Percentiles rank a stretch among this genome's conserved stretches.
These are phyloP conservation scores for Caenorhabditis virilis DNA, from an alignment of 2,888 invertebrate species.

Conservation along the genomic window DNA sequence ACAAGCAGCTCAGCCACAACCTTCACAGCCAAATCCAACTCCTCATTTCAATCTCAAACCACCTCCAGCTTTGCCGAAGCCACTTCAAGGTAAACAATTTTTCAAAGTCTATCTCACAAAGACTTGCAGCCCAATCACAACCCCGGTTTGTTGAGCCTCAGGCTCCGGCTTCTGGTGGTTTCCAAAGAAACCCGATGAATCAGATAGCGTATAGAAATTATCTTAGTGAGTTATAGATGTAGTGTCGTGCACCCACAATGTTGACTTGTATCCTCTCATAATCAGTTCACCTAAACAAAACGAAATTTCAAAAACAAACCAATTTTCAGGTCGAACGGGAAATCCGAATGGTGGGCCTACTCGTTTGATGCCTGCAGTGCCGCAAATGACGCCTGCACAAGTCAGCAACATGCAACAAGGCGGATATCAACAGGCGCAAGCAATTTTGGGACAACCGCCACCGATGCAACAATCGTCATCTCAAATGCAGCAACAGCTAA, in stretches of 20 bases:
- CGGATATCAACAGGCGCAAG: conserved; percentile 15
- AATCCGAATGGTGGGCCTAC: neutral
- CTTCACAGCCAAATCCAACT: neutral
- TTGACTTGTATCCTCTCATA: no score
- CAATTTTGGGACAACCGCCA: conserved; percentile 14
- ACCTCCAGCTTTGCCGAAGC: neutral
- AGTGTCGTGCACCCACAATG: no score
- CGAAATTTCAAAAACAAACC: neutral
- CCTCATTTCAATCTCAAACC: neutral
- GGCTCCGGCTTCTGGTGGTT: neutral
- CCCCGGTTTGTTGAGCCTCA: conserved; percentile 4
- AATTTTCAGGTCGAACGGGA: neutral
- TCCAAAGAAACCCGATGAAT: no score
- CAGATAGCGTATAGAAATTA: no score
- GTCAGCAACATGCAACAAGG: neutral
- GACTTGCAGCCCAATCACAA: neutral
- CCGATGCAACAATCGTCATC: conserved; percentile 14
- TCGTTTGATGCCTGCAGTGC: neutral
- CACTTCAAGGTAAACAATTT: neutral
- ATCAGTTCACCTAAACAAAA: no score
- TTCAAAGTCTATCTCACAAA: no score
- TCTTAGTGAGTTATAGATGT: no score
- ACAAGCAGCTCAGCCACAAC: conserved; percentile 5
- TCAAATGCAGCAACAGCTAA: neutral
- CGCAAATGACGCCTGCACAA: no score